Conservation (phyloP, 2,888 invertebrate species). For the Cerastis rubricosa region DNA sequence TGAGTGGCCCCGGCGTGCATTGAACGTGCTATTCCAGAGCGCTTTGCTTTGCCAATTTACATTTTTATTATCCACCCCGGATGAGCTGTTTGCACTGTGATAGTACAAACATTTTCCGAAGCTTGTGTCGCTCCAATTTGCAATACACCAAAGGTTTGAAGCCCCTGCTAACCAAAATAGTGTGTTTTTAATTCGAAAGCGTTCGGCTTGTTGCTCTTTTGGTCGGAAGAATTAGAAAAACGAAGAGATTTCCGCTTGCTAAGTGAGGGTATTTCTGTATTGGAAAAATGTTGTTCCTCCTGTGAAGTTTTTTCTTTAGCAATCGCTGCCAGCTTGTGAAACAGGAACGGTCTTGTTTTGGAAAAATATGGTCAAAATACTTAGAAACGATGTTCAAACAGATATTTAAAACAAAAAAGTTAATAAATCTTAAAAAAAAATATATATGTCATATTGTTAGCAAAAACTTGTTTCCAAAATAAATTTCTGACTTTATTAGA, state of each 20-base stretch:
- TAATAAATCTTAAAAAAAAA: too few species aligned
- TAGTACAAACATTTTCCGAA: conserved; percentile 65
- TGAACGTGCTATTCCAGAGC: conserved; percentile 69
- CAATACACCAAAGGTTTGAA: conserved; percentile 45
- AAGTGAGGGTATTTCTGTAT: conserved; percentile 45
- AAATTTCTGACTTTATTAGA: too few species aligned
- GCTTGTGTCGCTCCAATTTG: conserved; percentile 63
- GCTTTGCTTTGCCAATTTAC: conserved; percentile 77
- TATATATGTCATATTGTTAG: background rate
- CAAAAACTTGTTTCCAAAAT: too few species aligned
- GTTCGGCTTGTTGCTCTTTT: conserved; percentile 37
- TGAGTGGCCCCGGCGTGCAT: conserved; percentile 62
- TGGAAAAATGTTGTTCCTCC: conserved; percentile 25
- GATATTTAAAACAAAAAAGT: too few species aligned
- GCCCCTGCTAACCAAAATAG: conserved; percentile 47
- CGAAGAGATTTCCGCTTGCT: conserved; percentile 41
- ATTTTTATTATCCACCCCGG: conserved; percentile 76
- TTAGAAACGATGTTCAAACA: background rate
- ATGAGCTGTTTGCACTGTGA: conserved; percentile 66
- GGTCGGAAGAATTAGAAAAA: conserved; percentile 48
- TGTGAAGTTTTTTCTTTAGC: conserved; percentile 18
- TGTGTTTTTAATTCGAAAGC: conserved; percentile 51
- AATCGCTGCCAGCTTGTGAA: conserved; percentile 15
- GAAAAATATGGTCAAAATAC: background rate
- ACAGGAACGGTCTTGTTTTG: background rate